Evolutionary conservation across 2,888 invertebrate genomes (phyloP).

Genomic region (Meghimatium bilineatum): DNA sequence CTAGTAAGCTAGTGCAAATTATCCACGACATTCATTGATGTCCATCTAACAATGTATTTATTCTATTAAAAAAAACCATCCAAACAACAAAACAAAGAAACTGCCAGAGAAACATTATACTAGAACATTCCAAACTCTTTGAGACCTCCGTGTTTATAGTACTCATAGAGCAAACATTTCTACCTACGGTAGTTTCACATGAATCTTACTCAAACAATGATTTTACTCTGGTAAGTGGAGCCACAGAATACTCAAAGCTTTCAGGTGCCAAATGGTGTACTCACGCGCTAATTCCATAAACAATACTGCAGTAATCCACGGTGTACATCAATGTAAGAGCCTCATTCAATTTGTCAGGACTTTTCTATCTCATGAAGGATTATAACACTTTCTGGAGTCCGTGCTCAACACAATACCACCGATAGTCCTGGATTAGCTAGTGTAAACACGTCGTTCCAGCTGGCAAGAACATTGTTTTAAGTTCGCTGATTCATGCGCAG

Average conservation of each 20-base stretch:
- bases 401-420: background rate
- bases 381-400: background rate
- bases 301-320: background rate
- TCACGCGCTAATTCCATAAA: background rate
- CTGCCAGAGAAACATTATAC: no score
- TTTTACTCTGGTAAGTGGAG: background rate
- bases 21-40: no score
- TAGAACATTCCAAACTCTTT: no score
- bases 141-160: no score
- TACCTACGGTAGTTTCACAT: background rate
- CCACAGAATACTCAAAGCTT: background rate
- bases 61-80: no score
- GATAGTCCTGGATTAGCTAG: background rate
- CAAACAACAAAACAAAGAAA: no score
- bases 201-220: background rate
- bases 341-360: background rate
- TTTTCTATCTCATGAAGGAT: background rate
- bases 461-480: no score
- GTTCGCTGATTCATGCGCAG: background rate
- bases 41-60: no score
- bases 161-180: no score
- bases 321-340: background rate
- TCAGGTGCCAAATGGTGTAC: slow-evolving; percentile 18
- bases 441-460: background rate
- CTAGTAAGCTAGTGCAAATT: no score